Evolutionary conservation across 2,113 vertebrate species (phyloP), one percentile per base, ranked within the genome.

Genomic region (Phycodurus eques): DNA sequence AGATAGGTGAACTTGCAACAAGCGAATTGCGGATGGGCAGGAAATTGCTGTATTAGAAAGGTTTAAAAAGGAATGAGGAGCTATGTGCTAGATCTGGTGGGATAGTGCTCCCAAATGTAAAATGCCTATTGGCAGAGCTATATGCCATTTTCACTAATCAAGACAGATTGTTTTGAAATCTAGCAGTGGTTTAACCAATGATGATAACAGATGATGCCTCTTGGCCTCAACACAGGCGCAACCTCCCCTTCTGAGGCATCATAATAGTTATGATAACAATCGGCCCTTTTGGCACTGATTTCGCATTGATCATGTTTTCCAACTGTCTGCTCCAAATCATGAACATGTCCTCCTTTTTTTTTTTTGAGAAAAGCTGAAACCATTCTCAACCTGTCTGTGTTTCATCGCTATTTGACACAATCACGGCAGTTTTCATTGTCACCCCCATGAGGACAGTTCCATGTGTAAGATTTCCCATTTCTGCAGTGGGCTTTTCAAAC

Each of bases 311-410:
- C 56, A 5, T 51, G 17, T 73, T 53, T 67, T 73, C 51, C 15
- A 62, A 44, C 42, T 22, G 56, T 31, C 12, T 67, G 35, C 43
- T 71, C 43, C 2, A 27, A 42, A 74, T 77, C 53, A 63, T 51
- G 46, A 76, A 49, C 60, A 73, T 8, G 27, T 69, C 46, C 62
- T 14, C 42, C 56, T 35, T 69, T 51, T 68, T 54, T 73, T 74
- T 64, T 59, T 8, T 71, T n/a, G n/a, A 72, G 63, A 51, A 71
- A 74, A 83, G 54, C n/a, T 51, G 75, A 80, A n/a, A 53, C 56
- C 70, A 77, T 80, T 83, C 65, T 65, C 81, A 70, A 71, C 76
- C 73, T 83, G 83, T 74, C 71, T 71, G 46, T 22, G 43, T 51
- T 71, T 79, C 74, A 64, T 76, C 44, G 67, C 49, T 33, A 44